These are phyloP conservation scores for Pedicia rivosa DNA, from an alignment of 2,888 invertebrate genomes.

Conservation along the genomic window DNA sequence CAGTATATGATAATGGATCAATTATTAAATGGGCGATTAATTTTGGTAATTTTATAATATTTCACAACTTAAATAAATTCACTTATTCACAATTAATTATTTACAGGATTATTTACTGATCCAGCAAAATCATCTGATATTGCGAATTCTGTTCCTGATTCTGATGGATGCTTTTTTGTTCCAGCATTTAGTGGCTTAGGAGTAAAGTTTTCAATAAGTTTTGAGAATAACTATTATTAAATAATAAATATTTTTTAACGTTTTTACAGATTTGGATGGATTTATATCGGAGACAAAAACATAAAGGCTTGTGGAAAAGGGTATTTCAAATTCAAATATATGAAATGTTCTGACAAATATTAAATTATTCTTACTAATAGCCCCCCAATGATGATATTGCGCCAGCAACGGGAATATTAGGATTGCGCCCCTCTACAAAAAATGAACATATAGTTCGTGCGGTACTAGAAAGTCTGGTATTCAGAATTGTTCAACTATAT, in stretches of 20 bases:
- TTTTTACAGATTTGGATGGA: too few species aligned
- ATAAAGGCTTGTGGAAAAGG: too few species aligned
- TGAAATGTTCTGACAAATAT: too few species aligned
- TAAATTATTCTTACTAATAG: too few species aligned
- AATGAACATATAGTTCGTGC: constrained; percentile 69
- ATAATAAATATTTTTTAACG: constrained; percentile 10
- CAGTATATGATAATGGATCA: constrained; percentile 76
- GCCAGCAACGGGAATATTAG: constrained; percentile 69
- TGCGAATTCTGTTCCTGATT: constrained; percentile 48
- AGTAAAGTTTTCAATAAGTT: constrained; percentile 32
- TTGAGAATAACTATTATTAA: neutral
- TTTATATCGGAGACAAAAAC: too few species aligned
- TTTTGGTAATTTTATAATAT: constrained; percentile 35
- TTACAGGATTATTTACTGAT: constrained; percentile 44
- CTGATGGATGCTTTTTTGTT: constrained; percentile 69
- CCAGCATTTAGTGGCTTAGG: constrained; percentile 83
- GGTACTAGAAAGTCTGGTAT: constrained; percentile 72
- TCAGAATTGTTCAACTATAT: constrained; percentile 63
- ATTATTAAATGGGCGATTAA: constrained; percentile 72
- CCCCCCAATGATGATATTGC: constrained; percentile 77
- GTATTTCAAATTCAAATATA: too few species aligned
- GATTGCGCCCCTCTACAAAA: constrained; percentile 46
- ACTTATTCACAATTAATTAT: neutral
- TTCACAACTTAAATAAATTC: neutral
- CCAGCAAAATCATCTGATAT: constrained; percentile 48